Percentiles rank a stretch among this genome's conserved stretches.
phyloP scores from a whole-genome alignment of 2,113 vertebrate genomes.

The Dicrurus megarhynchus region DNA sequence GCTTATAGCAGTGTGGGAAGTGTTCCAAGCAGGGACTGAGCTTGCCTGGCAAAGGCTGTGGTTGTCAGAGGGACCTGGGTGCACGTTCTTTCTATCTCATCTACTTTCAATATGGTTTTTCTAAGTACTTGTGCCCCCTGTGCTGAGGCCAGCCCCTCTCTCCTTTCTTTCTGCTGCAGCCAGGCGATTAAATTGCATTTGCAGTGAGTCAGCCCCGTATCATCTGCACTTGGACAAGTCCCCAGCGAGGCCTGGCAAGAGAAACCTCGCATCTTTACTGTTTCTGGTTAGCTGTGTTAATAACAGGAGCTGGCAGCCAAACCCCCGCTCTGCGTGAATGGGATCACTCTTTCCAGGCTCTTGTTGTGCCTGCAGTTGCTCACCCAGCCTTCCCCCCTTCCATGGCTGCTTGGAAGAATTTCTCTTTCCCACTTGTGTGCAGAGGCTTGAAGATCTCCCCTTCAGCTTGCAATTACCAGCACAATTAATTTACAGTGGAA shows the following conservation, averaged over 20 bases:
- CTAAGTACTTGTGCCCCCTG: background rate
- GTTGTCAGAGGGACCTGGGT: background rate
- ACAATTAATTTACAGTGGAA: background rate
- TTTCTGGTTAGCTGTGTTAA: slow-evolving; percentile 25
- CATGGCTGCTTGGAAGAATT: background rate
- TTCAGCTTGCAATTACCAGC: background rate
- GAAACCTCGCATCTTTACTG: background rate
- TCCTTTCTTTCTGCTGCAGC: background rate
- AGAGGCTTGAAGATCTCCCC: background rate
- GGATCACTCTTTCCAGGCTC: background rate
- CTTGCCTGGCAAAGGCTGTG: background rate
- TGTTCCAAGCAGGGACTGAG: background rate
- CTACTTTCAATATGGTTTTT: background rate
- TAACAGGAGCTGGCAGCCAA: slow-evolving; percentile 1
- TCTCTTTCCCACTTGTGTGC: background rate
- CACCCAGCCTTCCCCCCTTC: background rate
- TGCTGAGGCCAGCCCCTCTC: background rate
- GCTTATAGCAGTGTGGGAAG: background rate
- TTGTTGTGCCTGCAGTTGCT: background rate
- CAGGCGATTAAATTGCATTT: background rate
- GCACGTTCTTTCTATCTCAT: background rate
- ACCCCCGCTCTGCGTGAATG: accelerated
- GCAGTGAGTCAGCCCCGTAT: background rate
- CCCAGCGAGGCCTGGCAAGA: background rate
- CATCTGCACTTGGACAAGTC: background rate